These are phyloP conservation scores for Onychomys leucogaster DNA, from an alignment of 2,797 vertebrate genomes.

Conservation along the genomic window DNA sequence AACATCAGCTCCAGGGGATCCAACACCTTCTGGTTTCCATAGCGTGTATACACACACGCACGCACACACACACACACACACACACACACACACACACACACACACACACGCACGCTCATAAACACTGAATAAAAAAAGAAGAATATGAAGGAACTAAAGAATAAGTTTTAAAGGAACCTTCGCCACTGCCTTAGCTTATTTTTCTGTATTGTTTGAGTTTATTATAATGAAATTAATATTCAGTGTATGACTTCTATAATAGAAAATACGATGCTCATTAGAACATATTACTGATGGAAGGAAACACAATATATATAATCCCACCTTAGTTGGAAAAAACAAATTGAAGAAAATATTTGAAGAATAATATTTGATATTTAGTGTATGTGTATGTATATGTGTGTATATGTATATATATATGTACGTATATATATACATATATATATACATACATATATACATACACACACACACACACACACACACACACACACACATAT, in stretches of 20 bases:
- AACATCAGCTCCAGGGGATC: not conserved
- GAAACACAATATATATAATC: not conserved
- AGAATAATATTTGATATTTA: slow-evolving; percentile 42
- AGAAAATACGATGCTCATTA: not conserved
- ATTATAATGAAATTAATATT: slow-evolving; percentile 6
- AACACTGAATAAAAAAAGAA: not conserved
- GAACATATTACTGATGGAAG: not conserved
- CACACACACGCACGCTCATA: not conserved
- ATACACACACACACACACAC: no score
- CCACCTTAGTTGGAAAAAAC: not conserved
- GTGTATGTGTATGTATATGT: not conserved
- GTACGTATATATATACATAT: no score
- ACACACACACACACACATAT: no score
- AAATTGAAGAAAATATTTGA: slow-evolving; percentile 15
- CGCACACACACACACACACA: not conserved
- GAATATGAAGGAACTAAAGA: not conserved
- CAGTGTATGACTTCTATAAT: not conserved
- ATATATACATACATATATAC: no score
- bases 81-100: not conserved
- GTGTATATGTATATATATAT: no score
- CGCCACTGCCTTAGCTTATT: not conserved
- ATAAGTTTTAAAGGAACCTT: not conserved
- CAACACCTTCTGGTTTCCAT: not conserved
- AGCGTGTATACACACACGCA: no score
- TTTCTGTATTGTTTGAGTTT: not conserved